A percentile compares a stretch with the other conserved stretches of the same genome.
Conservation (phyloP, 2,888 invertebrate genomes). For the Corbicula japonica region DNA sequence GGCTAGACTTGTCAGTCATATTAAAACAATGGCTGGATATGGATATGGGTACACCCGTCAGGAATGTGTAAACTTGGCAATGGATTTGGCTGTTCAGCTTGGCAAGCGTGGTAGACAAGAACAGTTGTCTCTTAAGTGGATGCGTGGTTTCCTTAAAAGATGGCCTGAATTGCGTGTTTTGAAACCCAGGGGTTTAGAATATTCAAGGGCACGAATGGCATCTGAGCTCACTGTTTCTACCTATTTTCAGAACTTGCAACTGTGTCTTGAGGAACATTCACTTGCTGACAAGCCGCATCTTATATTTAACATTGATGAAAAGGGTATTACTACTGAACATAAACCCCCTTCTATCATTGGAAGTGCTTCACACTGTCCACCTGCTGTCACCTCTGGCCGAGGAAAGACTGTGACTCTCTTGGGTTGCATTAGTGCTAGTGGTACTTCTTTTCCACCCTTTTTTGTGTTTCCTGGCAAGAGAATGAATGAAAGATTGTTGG, state of each 20-base stretch:
- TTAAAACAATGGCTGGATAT: conserved; percentile 8
- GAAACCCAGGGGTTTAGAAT: conserved; percentile 5
- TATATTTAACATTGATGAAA: neutral
- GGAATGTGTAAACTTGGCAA: too few species aligned
- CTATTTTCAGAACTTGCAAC: too few species aligned
- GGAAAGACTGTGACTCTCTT: conserved; percentile 36
- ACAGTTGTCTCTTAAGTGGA: too few species aligned
- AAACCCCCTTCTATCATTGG: conserved; percentile 37
- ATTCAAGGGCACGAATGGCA: too few species aligned
- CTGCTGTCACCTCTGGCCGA: conserved; percentile 30
- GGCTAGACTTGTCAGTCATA: conserved; percentile 14
- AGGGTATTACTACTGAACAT: conserved; percentile 36
- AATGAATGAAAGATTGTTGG: conserved; percentile 28
- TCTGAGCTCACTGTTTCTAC: too few species aligned
- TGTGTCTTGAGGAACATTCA: too few species aligned
- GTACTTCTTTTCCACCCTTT: conserved; percentile 41
- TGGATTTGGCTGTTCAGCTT: too few species aligned
- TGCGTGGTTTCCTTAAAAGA: conserved; percentile 1
- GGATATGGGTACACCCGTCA: conserved; percentile 16
- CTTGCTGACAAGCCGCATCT: neutral
- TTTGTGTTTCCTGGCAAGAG: conserved; percentile 46
- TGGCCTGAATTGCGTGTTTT: conserved; percentile 21
- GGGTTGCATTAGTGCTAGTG: conserved; percentile 45
- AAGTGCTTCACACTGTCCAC: neutral
- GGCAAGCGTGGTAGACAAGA: too few species aligned